Percentiles rank a stretch among this genome's conserved stretches.
phyloP scores from a whole-genome alignment of 2,888 invertebrate genomes.

The Drosophila kuntzei region DNA sequence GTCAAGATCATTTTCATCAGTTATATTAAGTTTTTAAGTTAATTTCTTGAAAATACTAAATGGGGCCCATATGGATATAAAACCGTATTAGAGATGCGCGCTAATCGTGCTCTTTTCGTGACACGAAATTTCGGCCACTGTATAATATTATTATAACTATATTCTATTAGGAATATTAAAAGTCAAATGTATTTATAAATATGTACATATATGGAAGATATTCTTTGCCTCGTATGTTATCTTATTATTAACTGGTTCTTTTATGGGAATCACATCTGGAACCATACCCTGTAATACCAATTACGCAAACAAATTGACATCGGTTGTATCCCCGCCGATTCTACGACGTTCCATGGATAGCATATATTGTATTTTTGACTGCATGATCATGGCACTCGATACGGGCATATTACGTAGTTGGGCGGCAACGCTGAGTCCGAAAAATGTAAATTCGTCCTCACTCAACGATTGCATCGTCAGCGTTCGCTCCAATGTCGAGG shows the following conservation, averaged over 20 bases:
- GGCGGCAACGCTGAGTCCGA: conserved; percentile 67
- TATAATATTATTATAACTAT: background rate
- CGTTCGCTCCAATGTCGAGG: conserved; percentile 9
- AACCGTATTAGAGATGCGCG: too few species aligned
- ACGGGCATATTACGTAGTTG: conserved; percentile 68
- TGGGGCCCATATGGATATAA: too few species aligned
- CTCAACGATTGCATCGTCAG: conserved; percentile 10
- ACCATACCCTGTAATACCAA: background rate
- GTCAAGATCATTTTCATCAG: too few species aligned
- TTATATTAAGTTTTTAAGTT: too few species aligned
- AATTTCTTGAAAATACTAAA: too few species aligned
- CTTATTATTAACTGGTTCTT: background rate
- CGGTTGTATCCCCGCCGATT: conserved; percentile 49
- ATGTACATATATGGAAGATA: background rate
- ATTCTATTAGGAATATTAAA: background rate
- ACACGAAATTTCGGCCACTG: too few species aligned
- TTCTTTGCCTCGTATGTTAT: background rate
- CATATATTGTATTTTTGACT: conserved; percentile 67
- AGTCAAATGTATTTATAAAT: background rate
- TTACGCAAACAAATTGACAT: conserved; percentile 6
- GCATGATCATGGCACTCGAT: conserved; percentile 66
- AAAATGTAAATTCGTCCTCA: conserved; percentile 71
- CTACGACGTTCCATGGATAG: conserved; percentile 63
- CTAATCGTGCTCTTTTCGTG: too few species aligned
- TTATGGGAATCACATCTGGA: background rate